These are phyloP conservation scores for Eilema sororculum DNA, from an alignment of 2,888 invertebrate species.

Conservation along the genomic window DNA sequence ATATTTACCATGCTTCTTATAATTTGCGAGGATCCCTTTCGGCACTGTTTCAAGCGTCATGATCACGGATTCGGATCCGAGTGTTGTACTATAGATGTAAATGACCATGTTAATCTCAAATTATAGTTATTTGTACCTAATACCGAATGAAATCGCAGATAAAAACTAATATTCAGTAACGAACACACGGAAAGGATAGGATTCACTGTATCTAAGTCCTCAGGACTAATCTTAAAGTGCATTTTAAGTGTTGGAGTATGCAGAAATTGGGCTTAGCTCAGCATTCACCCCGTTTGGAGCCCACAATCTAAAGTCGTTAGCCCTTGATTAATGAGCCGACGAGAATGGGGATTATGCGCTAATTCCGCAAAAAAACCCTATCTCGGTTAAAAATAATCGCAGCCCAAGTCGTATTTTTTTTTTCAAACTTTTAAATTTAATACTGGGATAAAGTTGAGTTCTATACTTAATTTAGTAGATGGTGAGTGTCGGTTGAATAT, in stretches of 20 bases:
- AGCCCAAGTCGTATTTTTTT: conserved; percentile 40
- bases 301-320: conserved; percentile 70
- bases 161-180: background rate
- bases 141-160: too few relatives aligned
- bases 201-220: conserved; percentile 32
- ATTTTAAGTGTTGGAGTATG: conserved; percentile 46
- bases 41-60: too few relatives aligned
- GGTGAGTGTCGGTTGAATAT: conserved; percentile 60
- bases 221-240: conserved; percentile 44
- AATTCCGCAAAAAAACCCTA: conserved; percentile 65
- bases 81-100: too few relatives aligned
- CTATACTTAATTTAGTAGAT: conserved; percentile 56
- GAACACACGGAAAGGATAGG: background rate
- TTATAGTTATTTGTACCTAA: too few relatives aligned
- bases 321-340: conserved; percentile 74
- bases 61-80: too few relatives aligned
- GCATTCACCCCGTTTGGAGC: conserved; percentile 48
- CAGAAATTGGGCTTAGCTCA: conserved; percentile 48
- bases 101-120: too few relatives aligned
- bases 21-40: too few relatives aligned
- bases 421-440: conserved; percentile 60
- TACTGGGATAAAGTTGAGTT: conserved; percentile 52
- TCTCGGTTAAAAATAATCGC: conserved; percentile 55
- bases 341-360: conserved; percentile 68
- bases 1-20: too few relatives aligned